These are phyloP conservation scores for Platygyra sinensis DNA, from an alignment of 64 coral and sea anemone genomes.

Conservation along the genomic window DNA sequence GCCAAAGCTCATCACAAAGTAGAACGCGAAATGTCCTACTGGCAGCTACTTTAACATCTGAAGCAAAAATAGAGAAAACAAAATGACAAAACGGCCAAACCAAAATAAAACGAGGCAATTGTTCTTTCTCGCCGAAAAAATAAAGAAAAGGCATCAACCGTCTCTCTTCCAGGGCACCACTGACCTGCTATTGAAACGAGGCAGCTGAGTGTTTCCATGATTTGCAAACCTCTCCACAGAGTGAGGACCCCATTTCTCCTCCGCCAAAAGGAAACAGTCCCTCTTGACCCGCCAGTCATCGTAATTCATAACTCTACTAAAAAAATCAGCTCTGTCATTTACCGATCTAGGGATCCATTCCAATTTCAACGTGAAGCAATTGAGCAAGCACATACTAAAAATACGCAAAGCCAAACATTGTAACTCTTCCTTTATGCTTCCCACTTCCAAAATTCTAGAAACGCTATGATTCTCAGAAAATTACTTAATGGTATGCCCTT, in stretches of 20 bases:
- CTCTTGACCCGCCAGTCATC: conserved; percentile 16
- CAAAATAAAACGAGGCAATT: conserved; percentile 11
- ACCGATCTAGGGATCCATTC: conserved; percentile 16
- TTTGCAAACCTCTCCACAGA: conserved; percentile 20
- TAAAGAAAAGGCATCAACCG: conserved; percentile 36
- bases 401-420: neutral
- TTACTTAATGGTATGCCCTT: neutral
- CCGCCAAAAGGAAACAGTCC: conserved; percentile 7
- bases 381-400: neutral
- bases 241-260: neutral
- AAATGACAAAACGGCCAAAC: no score
- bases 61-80: no score
- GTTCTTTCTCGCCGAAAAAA: neutral
- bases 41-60: no score
- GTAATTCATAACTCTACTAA: neutral
- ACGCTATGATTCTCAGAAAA: no score
- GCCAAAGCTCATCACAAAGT: no score
- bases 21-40: no score
- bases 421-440: no score
- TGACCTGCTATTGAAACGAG: conserved; percentile 26
- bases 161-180: conserved; percentile 6
- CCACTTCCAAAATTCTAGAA: no score
- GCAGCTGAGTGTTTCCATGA: neutral
- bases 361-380: neutral
- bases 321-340: conserved; percentile 7